Conservation (phyloP, 2,888 invertebrate genomes). For the Omphaloscelis lunosa region DNA sequence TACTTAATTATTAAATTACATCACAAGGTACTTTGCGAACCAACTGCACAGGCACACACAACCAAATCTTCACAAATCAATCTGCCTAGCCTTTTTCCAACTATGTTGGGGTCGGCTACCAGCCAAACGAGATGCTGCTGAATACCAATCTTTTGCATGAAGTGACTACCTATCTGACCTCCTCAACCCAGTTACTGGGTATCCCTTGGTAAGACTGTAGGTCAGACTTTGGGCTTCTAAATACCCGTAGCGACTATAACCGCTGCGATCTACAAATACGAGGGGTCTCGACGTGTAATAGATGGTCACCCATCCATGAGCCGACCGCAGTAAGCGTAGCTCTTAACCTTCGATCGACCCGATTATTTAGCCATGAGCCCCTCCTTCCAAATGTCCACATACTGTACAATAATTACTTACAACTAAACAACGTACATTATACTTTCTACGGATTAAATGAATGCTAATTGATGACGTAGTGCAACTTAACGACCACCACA, state of each 20-base stretch:
- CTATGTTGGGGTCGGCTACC: neutral
- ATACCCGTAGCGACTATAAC: too few species aligned
- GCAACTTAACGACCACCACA: constrained; percentile 39
- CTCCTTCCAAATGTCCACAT: neutral
- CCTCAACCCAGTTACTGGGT: neutral
- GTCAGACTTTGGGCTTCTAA: neutral
- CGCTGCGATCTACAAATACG: too few species aligned
- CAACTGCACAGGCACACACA: neutral
- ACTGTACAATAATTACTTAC: neutral
- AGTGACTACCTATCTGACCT: too few species aligned
- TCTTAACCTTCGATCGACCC: too few species aligned
- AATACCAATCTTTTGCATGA: too few species aligned
- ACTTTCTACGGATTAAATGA: constrained; percentile 53
- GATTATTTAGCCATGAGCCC: neutral
- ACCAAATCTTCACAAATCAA: neutral
- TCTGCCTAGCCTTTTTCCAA: neutral
- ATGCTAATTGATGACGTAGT: constrained; percentile 61
- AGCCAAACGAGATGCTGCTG: too few species aligned
- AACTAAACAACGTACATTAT: constrained; percentile 10
- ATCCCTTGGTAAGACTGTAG: neutral
- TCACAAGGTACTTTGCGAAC: neutral
- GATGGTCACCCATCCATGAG: too few species aligned
- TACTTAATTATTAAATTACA: neutral
- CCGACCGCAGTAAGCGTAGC: too few species aligned
- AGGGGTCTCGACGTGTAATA: too few species aligned